phyloP scores from a whole-genome alignment of 2,797 vertebrate genomes.

The Varecia variegata region DNA sequence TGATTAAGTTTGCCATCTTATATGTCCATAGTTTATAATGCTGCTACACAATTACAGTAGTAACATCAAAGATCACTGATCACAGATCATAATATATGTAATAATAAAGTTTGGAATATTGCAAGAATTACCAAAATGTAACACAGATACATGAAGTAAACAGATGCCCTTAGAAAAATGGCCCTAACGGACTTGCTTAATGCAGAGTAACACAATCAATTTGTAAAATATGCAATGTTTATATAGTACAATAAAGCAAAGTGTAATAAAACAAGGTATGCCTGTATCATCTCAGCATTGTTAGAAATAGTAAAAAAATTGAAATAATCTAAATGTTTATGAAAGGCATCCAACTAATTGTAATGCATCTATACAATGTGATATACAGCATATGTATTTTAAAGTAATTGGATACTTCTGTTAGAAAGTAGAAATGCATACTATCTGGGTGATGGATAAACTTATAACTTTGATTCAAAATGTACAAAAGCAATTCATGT shows the following conservation, averaged over 20 bases:
- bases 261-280: not conserved
- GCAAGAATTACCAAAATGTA: not conserved
- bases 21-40: not conserved
- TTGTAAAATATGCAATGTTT: not conserved
- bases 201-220: not conserved
- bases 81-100: not conserved
- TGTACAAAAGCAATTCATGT: too few species aligned
- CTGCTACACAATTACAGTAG: not conserved
- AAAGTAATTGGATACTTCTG: not conserved
- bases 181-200: not conserved
- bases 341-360: not conserved
- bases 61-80: not conserved
- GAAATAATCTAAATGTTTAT: not conserved
- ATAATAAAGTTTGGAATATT: not conserved
- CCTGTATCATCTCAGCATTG: not conserved
- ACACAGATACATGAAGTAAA: not conserved
- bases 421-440: not conserved
- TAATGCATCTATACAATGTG: not conserved
- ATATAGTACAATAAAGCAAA: not conserved
- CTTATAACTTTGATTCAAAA: too few species aligned
- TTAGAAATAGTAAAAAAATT: not conserved
- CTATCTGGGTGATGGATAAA: too few species aligned
- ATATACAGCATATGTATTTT: not conserved
- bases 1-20: not conserved
- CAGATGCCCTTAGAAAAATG: not conserved